These are phyloP conservation scores for Dipodomys stephensi DNA, from an alignment of 2,113 vertebrate species.

Conservation along the genomic window DNA sequence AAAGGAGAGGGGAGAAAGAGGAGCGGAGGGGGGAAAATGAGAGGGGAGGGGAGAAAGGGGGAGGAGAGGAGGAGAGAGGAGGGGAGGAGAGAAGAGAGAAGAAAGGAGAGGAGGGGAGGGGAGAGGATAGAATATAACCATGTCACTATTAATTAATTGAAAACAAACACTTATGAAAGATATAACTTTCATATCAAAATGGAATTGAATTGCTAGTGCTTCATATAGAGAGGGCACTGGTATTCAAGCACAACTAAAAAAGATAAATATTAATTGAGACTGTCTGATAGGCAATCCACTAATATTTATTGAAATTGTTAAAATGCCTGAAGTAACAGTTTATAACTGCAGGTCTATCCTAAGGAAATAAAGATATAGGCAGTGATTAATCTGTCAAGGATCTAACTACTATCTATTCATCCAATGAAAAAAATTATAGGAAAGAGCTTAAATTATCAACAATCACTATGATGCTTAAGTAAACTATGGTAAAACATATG, in stretches of 20 bases:
- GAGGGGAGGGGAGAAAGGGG: too few species aligned
- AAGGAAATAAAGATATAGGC: constrained; percentile 35
- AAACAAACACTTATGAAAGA: constrained; percentile 47
- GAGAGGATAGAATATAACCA: not conserved
- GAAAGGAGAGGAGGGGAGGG: too few species aligned
- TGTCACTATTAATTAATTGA: not conserved
- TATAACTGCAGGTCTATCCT: constrained; percentile 50
- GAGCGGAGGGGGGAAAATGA: not conserved
- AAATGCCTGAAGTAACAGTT: not conserved
- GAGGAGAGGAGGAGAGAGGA: too few species aligned
- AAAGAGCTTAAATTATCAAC: constrained; percentile 42
- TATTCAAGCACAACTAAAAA: constrained; percentile 27
- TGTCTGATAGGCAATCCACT: constrained; percentile 34
- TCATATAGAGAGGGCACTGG: not conserved
- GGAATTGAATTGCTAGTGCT: not conserved
- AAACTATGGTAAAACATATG: constrained; percentile 25
- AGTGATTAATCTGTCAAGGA: constrained; percentile 31
- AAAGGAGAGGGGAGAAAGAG: too few species aligned
- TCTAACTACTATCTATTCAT: not conserved
- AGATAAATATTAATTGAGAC: not conserved
- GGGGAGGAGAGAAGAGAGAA: too few species aligned
- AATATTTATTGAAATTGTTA: constrained; percentile 46
- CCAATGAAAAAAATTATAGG: constrained; percentile 14
- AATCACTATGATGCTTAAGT: not conserved
- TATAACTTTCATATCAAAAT: constrained; percentile 30